Evolutionary conservation across 2,888 invertebrate genomes (phyloP), one percentile per base, ranked within the genome.

Genomic region (Amphimallon solstitiale): DNA sequence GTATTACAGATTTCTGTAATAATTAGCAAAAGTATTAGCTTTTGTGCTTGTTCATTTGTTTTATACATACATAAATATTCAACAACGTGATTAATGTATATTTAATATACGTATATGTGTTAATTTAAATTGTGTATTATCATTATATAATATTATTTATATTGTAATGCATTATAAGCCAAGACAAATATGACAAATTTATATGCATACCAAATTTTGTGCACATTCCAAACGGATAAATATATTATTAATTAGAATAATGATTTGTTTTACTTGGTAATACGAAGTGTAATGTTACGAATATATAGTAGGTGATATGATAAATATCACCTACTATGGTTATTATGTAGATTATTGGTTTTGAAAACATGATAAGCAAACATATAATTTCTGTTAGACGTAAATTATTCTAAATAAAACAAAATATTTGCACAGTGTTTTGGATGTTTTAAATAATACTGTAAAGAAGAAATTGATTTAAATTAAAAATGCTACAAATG

Each of bases 191-290:
- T 43, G 34, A 45, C 43, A 14, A 45, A 54, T 59, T 59, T 59
- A 14, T 29, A 59, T 59, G 43, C 56, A 43, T 29, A 59, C 23
- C 14, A 23, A 59, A 40, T 43, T 43, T 59, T 43, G 43, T 43
- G 56, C 56, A 59, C 56, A 59, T 59, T 59, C 56, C 56, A 29
- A 29, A 29, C 9, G 29, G 23, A 59, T 59, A 43, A 45, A 56
- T 45, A 59, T 23, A 59, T 14, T 38, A 38, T 21, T 59, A 59
- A 29, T 59, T 59, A 59, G 34, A 59, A 23, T n/a, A 59, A 48
- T 21, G 17, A 4, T 61, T 43, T 45, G 14, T 45, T 40, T 19
- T 54, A 9, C 2, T 37, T 54, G 10, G n/a, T n/a, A n/a, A n/a
- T n/a, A n/a, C n/a, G n/a, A n/a, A n/a, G n/a, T n/a, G n/a, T n/a